These are phyloP conservation scores for Callipepla californica DNA, from an alignment of 2,113 vertebrate species.

Conservation along the genomic window DNA sequence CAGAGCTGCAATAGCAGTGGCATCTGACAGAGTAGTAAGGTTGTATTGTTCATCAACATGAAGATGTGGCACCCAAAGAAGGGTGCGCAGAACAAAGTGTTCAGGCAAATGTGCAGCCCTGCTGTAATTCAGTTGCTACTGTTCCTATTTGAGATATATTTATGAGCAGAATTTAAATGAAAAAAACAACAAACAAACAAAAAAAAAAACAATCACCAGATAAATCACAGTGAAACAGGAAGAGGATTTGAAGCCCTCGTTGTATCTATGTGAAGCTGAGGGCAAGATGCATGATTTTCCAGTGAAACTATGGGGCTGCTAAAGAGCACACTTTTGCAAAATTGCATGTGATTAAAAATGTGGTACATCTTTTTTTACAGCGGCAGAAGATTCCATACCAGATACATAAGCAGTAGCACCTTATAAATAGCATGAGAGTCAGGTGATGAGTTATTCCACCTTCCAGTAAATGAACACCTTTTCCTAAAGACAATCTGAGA, in stretches of 20 bases:
- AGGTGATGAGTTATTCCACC: background rate
- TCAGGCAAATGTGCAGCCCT: background rate
- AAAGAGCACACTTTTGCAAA: background rate
- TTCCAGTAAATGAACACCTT: background rate
- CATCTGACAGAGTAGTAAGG: background rate
- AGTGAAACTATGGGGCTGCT: background rate
- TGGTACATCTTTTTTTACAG: accelerated
- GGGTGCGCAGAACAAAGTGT: background rate
- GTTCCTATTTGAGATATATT: background rate
- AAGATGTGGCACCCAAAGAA: background rate
- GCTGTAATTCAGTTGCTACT: background rate
- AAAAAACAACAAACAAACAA: background rate
- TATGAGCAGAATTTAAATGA: background rate
- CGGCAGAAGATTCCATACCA: background rate
- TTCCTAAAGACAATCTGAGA: background rate
- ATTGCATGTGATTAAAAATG: background rate
- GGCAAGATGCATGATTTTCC: background rate
- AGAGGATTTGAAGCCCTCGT: background rate
- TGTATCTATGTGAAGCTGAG: background rate
- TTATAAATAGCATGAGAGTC: background rate
- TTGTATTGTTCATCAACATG: background rate
- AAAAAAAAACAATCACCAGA: background rate
- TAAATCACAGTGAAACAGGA: background rate
- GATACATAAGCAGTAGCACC: background rate
- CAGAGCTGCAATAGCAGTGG: background rate